Conservation (phyloP, 2,113 vertebrate species). For the Haplochromis burtoni region DNA sequence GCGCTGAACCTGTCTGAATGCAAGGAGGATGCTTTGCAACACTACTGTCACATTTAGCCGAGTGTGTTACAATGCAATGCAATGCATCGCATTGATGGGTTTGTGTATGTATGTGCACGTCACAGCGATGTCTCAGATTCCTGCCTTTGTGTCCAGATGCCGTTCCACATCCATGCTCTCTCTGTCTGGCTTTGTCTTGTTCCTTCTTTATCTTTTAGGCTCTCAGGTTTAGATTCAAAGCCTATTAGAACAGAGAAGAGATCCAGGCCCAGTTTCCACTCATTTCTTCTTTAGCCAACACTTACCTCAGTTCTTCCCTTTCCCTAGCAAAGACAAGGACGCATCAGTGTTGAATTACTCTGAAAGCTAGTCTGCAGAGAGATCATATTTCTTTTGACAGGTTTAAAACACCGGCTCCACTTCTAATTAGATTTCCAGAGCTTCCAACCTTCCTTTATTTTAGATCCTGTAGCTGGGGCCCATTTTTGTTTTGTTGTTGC, state of each 20-base stretch:
- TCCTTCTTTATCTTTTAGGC: constrained; percentile 26
- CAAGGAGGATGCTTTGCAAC: not conserved
- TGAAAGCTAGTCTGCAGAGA: constrained; percentile 5
- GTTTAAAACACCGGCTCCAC: constrained; percentile 46
- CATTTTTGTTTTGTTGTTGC: not conserved
- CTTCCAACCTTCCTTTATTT: constrained; percentile 34
- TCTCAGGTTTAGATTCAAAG: constrained; percentile 7
- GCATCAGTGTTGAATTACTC: constrained; percentile 46
- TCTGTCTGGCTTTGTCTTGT: constrained; percentile 20
- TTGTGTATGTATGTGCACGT: not conserved
- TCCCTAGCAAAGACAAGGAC: not conserved
- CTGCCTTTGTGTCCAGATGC: constrained; percentile 72
- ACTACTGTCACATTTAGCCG: not conserved
- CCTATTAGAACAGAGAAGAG: not conserved
- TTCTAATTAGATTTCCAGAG: constrained; percentile 59
- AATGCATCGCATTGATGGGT: not conserved
- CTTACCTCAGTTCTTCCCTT: not conserved
- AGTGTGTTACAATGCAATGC: not conserved
- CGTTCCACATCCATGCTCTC: constrained; percentile 68
- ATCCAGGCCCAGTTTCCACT: constrained; percentile 23
- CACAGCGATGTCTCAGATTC: constrained; percentile 61
- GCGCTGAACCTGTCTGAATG: not conserved
- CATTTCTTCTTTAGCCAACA: not conserved
- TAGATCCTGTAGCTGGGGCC: not conserved
- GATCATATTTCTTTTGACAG: constrained; percentile 55